Conservation (phyloP, 2,797 vertebrate species). For the Falco naumanni region DNA sequence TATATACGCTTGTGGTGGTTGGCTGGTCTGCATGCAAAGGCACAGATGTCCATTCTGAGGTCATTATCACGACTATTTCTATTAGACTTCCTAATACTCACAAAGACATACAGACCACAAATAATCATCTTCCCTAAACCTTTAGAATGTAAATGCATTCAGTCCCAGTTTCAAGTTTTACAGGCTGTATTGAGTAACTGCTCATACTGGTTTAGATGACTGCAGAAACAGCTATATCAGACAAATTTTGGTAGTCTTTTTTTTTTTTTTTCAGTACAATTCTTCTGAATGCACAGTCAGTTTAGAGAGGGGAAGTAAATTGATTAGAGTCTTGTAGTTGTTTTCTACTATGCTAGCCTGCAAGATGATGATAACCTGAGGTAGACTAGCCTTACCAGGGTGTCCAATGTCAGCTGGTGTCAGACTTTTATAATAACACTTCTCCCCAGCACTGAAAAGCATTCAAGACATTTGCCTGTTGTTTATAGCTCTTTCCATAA, state of each 20-base stretch:
- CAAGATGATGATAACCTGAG: slow-evolving; percentile 30
- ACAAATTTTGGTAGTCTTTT: background rate
- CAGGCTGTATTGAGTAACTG: background rate
- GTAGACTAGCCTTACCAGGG: slow-evolving; percentile 23
- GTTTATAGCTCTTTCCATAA: slow-evolving; percentile 74
- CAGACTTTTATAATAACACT: slow-evolving; percentile 53
- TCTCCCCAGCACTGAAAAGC: slow-evolving; percentile 28
- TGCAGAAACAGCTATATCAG: background rate
- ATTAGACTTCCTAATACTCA: background rate
- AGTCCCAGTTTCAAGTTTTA: background rate
- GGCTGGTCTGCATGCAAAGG: background rate
- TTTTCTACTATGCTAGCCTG: background rate
- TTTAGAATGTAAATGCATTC: background rate
- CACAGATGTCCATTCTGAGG: background rate
- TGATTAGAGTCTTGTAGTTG: background rate
- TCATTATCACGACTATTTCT: background rate
- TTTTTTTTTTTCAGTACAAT: background rate
- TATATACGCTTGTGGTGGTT: background rate
- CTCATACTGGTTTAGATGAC: background rate
- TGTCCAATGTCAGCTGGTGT: slow-evolving; percentile 53
- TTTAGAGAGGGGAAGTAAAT: background rate
- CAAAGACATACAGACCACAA: background rate
- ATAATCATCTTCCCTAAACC: background rate
- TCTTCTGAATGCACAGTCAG: background rate
- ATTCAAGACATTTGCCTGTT: slow-evolving; percentile 59